Conservation (phyloP, 1,140 invertebrate species). For the Drosophila cardini region DNA sequence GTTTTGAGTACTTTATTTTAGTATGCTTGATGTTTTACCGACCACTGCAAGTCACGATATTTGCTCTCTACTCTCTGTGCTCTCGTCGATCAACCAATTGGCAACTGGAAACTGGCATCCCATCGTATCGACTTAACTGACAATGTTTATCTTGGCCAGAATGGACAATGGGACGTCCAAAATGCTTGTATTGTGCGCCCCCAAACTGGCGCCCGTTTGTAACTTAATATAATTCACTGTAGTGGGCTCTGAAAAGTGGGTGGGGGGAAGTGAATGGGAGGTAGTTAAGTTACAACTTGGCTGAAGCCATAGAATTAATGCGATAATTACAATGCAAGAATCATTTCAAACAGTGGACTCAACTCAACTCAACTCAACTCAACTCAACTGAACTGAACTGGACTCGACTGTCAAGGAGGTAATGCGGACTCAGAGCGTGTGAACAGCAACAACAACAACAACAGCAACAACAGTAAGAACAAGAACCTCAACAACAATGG, state of each 20-base stretch:
- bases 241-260: not conserved
- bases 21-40: slow-evolving; percentile 81
- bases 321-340: slow-evolving; percentile 79
- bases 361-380: not conserved
- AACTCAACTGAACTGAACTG: not conserved
- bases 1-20: slow-evolving; percentile 84
- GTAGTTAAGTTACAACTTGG: slow-evolving; percentile 12
- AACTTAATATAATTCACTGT: slow-evolving; percentile 49
- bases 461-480: slow-evolving; percentile 25
- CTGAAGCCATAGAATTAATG: slow-evolving; percentile 74
- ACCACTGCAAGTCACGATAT: slow-evolving; percentile 74
- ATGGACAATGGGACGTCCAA: slow-evolving; percentile 33
- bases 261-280: not conserved
- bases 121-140: slow-evolving; percentile 36
- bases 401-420: not conserved
- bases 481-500: slow-evolving; percentile 25
- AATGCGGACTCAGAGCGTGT: slow-evolving; percentile 30
- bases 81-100: slow-evolving; percentile 20
- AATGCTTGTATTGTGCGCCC: slow-evolving; percentile 9
- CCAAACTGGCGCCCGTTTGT: slow-evolving; percentile 58
- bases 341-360: slow-evolving; percentile 46
- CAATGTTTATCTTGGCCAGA: slow-evolving; percentile 44
- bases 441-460: slow-evolving; percentile 40
- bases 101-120: slow-evolving; percentile 13
- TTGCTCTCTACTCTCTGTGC: slow-evolving; percentile 42